phyloP scores from a whole-genome alignment of 1,140 invertebrate species.

The Daktulosphaira vitifoliae region DNA sequence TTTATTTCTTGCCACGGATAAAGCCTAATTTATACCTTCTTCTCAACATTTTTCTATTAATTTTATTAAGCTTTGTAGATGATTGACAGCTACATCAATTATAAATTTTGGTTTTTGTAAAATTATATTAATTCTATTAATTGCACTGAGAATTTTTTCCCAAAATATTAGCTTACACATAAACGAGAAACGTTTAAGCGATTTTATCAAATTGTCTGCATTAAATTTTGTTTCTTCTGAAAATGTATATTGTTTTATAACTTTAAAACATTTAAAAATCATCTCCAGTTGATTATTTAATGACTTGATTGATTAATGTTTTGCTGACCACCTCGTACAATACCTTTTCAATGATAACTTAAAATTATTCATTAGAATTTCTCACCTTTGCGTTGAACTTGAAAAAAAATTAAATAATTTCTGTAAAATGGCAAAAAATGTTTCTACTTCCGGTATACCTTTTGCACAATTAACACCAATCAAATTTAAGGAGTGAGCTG shows the following conservation, averaged over 20 bases:
- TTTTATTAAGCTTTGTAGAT: background rate
- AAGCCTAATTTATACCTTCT: background rate
- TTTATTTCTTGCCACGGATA: background rate
- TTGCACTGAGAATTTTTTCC: constrained; percentile 11
- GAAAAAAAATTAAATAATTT: constrained; percentile 23
- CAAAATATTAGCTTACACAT: constrained; percentile 13
- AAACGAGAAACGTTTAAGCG: constrained; percentile 1
- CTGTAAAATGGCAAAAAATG: background rate
- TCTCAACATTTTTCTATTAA: background rate
- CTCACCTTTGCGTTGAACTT: constrained; percentile 1
- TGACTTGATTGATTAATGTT: background rate
- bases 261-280: background rate
- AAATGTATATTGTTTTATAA: background rate
- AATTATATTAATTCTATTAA: constrained; percentile 17
- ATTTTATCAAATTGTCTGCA: constrained; percentile 15
- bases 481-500: constrained; percentile 21
- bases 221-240: constrained; percentile 2
- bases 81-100: background rate
- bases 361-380: constrained; percentile 18
- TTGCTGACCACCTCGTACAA: background rate
- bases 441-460: constrained; percentile 31
- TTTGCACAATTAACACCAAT: constrained; percentile 34
- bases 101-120: constrained; percentile 14
- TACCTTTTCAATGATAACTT: constrained; percentile 9
- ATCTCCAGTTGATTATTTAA: background rate